Evolutionary conservation across 2,113 vertebrate genomes (phyloP), one percentile per base, ranked within the genome.

Genomic region (Heterotilapia buettikoferi): DNA sequence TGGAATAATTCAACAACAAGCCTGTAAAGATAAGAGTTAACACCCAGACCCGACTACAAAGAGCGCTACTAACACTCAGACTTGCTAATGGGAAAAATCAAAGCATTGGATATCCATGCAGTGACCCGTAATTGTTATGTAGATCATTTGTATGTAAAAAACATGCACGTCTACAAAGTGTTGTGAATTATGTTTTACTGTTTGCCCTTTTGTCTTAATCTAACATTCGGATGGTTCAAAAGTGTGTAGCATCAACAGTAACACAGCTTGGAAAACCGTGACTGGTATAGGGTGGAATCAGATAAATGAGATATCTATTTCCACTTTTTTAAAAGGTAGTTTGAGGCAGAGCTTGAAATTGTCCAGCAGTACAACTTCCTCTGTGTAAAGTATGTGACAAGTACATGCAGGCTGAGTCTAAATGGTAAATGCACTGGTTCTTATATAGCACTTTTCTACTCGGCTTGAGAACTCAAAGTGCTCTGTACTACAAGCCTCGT

Each of bases 51-150:
- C 43, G n/a, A 40, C 66, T 71, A 71, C 66, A 71, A 13, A 71
- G 12, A 43, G 36, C 2, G 3, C 66, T 21, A 14, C n/a, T 24
- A 14, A 71, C n/a, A 43, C 66, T 24, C 36, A 40, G 66, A 43
- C 11, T 24, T 6, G 66, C 36, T 40, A 24, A 13, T 71, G 66
- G 36, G 7, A 43, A 43, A 40, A 71, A 9, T 21, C 66, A 71
- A 40, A 21, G 66, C 19, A n/a, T 5, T 38, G 11, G 63, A 40
- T 21, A 68, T 8, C 19, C 0, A 38, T 68, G 33, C 0, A 40
- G 63, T 40, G 26, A 31, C 57, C 57, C 0, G 57, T 31, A 31
- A 59, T 31, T 31, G 57, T 59, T 59, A 59, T 31, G 5, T 59
- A 29, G 24, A 29, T 59, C 1, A 59, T 59, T 3, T 59, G 24